Base-by-base conservation (phyloP, 2,888 invertebrate species). In the Nomada flava region DNA sequence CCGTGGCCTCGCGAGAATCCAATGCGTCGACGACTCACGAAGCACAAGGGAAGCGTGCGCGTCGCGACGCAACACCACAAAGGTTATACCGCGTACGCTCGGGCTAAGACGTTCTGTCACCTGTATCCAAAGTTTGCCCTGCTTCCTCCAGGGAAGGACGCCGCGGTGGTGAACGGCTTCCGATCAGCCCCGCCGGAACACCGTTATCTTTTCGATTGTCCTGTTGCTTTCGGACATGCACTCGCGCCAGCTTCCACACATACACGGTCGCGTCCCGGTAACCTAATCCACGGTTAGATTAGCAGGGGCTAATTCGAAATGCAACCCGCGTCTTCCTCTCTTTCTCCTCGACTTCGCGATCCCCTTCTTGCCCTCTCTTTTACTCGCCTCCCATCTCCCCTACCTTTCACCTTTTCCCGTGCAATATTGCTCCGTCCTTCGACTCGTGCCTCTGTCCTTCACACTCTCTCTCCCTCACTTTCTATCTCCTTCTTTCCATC, bases 221-320 rank as follows among this genome's bases (percentile, higher is more conserved):
- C 63, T 42, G 11, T 76, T 63, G 20, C n/a, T 11, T 42, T 50
- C 26, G 18, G 50, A 15, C 15, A 64, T 47, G 50, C 76, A 55
- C 64, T 64, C 26, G 26, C 52, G 50, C 71, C 29, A 67, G 65
- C 44, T 62, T 47, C 5, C 57, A 42, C 76, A 63, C 64, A 65
- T 74, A 76, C 83, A 69, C 70, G 80, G 52, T 53, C 69, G 36
- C 60, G 69, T 55, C 76, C 78, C 77, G 80, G 81, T 83, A 86
- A 85, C 85, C 86, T 86, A 88, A 87, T 90, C 86, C 86, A 72
- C 80, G 67, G 65, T 18, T 68, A 86, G 83, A 89, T 90, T 89
- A 88, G 69, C 86, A 64, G 75, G 73, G 85, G 87, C 72, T 76
- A 72, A 79, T 79, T 83, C 72, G 65, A 79, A 83, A 79, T 60